Evolutionary conservation across 2,113 vertebrate genomes (phyloP).

Genomic region (Pseudopipra pipra): DNA sequence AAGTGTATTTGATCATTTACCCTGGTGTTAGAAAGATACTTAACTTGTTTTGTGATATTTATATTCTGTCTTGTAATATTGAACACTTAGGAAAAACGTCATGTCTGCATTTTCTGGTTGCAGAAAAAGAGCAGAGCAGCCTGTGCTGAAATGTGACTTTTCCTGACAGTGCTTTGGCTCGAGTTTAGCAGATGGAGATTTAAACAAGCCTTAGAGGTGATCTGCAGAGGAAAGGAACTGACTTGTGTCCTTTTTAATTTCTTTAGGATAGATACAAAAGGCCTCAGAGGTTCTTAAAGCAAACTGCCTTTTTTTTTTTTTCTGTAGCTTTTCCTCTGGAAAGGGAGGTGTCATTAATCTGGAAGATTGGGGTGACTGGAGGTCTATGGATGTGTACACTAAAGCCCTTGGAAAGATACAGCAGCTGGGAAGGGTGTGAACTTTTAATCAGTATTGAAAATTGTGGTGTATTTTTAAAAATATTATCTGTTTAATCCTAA

Average conservation of each 20-base stretch:
- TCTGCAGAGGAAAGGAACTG: constrained; percentile 26
- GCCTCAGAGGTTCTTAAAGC: constrained; percentile 20
- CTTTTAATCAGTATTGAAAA: constrained; percentile 36
- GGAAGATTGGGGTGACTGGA: constrained; percentile 13
- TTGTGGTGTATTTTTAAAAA: background rate
- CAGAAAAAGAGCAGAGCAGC: constrained; percentile 51
- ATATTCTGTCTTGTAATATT: constrained; percentile 64
- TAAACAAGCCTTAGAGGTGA: constrained; percentile 64
- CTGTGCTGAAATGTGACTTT: constrained; percentile 54
- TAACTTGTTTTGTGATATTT: constrained; percentile 72
- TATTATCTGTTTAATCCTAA: constrained; percentile 16
- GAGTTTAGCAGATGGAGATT: constrained; percentile 34
- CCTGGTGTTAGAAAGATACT: constrained; percentile 65
- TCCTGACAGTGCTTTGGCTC: constrained; percentile 31
- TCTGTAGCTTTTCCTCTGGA: background rate
- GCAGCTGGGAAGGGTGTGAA: background rate
- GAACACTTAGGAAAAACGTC: constrained; percentile 64
- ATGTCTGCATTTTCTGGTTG: constrained; percentile 66
- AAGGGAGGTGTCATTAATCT: background rate
- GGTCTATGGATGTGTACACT: background rate
- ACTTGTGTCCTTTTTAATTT: constrained; percentile 23
- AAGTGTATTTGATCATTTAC: constrained; percentile 73
- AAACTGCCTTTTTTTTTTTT: background rate
- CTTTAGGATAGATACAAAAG: constrained; percentile 17
- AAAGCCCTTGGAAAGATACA: background rate